These are phyloP conservation scores for Chlamydotis undulata DNA, from an alignment of 2,113 vertebrate genomes.

Conservation along the genomic window DNA sequence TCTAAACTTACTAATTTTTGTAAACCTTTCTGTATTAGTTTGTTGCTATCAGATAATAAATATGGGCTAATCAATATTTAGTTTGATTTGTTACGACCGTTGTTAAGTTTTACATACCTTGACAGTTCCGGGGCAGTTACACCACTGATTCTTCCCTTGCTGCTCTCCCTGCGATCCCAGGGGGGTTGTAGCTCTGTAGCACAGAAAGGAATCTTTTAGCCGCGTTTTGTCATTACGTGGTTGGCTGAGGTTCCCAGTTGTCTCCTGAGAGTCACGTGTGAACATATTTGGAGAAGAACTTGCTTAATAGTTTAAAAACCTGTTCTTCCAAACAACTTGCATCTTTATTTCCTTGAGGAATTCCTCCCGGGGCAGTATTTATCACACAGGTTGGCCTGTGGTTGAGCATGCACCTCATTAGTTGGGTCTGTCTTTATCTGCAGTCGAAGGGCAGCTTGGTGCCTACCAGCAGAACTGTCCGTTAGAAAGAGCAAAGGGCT, in stretches of 20 bases:
- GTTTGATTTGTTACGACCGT: neutral
- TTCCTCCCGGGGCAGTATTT: neutral
- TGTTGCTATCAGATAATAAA: neutral
- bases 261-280: neutral
- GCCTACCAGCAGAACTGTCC: neutral
- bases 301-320: neutral
- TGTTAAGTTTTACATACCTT: neutral
- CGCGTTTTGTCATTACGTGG: neutral
- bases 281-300: neutral
- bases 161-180: neutral
- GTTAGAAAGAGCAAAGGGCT: neutral
- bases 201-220: neutral
- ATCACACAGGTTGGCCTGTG: neutral
- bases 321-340: neutral
- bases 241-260: neutral
- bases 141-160: neutral
- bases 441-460: neutral
- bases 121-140: neutral
- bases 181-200: neutral
- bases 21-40: neutral
- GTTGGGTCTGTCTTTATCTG: neutral
- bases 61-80: neutral
- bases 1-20: neutral
- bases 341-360: neutral
- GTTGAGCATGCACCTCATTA: neutral